Evolutionary conservation across 1,140 invertebrate genomes (phyloP), one percentile per base, ranked within the genome.

Genomic region (Eulimnadia texana): DNA sequence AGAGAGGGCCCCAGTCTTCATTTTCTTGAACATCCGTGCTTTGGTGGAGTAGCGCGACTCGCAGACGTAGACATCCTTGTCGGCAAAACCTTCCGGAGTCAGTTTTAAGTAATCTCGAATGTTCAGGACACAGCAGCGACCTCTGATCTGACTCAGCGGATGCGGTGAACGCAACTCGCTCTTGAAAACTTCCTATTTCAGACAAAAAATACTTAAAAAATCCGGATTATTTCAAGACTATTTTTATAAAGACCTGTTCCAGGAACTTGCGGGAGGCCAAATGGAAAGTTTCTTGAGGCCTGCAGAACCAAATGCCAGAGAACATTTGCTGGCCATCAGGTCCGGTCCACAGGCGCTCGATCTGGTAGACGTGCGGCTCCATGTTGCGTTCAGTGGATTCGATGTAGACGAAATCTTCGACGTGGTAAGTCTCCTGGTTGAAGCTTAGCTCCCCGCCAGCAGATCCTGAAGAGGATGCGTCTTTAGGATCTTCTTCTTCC

Each of bases 41-140:
- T 83, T 85, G 0, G 86, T 84, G 63, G 84, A 90, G 72, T 99
- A 98, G 11, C 93, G 80, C 16, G 90, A 94, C 75, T 99, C 95
- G 72, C 95, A 98, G 0, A 98, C 93, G 70, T 90, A 99, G 0
- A 98, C 86, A 74, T 99, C 94, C 70, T 93, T 93, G 62, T 95
- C 91, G 1, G 83, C 78, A 70, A 93, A 90, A 69, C 82, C 85
- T 76, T 91, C 86, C 0, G 93, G 92, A 65, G 81, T 82, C 69
- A 83, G 83, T 68, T 90, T 88, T 69, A 97, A 91, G 73, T 96
- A 99, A 70, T 98, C 93, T 58, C 92, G 93, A 1, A 96, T 88
- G 70, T 85, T 90, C 79, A 98, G 83, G 16, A 99, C 91, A 71
- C 84, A 91, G 72, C 94, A 98, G 64, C 86, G 82, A 2, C 93